phyloP scores from a whole-genome alignment of 2,888 invertebrate genomes.

The Eupithecia tripunctaria region DNA sequence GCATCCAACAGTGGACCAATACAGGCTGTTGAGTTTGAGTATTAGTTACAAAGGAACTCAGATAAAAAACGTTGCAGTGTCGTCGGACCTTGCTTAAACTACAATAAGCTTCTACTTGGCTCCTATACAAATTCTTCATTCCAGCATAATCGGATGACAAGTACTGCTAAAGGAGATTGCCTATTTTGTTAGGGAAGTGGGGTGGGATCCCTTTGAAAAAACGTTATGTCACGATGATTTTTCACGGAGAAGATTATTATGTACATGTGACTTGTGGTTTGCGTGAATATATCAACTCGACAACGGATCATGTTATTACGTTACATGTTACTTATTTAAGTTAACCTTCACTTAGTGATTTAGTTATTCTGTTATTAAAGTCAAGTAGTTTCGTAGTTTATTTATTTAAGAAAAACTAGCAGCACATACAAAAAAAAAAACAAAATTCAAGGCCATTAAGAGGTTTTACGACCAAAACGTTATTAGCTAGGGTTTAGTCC shows the following conservation, averaged over 20 bases:
- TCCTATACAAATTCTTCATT: neutral
- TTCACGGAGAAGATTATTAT: neutral
- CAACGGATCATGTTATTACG: neutral
- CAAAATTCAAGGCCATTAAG: no score
- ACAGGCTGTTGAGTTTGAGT: no score
- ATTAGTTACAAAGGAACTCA: neutral
- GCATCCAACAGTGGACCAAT: no score
- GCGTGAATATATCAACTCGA: neutral
- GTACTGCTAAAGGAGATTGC: conserved; percentile 12
- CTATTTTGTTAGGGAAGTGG: conserved; percentile 11
- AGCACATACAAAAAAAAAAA: no score
- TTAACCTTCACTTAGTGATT: neutral
- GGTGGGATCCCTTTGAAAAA: conserved; percentile 10
- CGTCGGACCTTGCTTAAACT: neutral
- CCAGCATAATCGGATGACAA: conserved; percentile 1
- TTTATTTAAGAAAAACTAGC: no score
- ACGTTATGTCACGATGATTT: conserved; percentile 11
- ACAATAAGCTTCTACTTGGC: conserved; percentile 1
- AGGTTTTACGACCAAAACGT: no score
- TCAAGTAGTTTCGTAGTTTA: no score
- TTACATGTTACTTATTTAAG: neutral
- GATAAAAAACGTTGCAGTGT: neutral
- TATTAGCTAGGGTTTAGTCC: no score
- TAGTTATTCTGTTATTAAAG: no score
- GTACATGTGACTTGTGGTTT: neutral